Percentiles rank a stretch among this genome's conserved stretches.
phyloP scores from a whole-genome alignment of 2,797 vertebrate genomes.

The Lacerta bilineata region DNA sequence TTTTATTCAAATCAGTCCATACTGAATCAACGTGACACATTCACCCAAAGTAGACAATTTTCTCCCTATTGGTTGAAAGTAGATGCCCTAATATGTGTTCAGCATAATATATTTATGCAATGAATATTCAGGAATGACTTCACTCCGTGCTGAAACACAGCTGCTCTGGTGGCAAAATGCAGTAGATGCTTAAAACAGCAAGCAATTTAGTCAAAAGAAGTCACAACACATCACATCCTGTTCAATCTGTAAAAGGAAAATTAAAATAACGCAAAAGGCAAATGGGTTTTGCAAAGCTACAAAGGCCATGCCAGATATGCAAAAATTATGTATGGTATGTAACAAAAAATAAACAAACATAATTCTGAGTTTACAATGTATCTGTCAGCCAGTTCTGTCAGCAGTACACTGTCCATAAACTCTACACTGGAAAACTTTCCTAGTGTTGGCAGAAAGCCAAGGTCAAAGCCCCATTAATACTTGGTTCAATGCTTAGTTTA shows the following conservation, averaged over 20 bases:
- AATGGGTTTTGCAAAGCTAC: constrained; percentile 8
- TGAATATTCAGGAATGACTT: background rate
- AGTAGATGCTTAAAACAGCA: constrained; percentile 34
- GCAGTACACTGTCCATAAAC: background rate
- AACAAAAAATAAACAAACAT: background rate
- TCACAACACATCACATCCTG: constrained; percentile 44
- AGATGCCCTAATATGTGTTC: background rate
- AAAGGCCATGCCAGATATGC: constrained; percentile 18
- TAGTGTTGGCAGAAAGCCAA: background rate
- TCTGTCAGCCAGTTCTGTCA: background rate
- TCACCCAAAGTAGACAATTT: background rate
- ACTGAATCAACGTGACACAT: background rate
- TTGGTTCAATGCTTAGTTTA: background rate
- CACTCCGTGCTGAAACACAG: background rate
- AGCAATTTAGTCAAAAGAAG: constrained; percentile 47
- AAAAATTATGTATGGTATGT: constrained; percentile 4
- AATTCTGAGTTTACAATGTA: background rate
- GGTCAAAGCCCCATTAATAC: background rate
- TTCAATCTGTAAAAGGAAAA: constrained; percentile 35
- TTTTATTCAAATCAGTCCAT: background rate
- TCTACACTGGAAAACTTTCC: background rate
- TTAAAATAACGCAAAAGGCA: constrained; percentile 25
- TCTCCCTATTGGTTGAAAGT: background rate
- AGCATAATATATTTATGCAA: constrained; percentile 10
- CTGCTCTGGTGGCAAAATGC: background rate